phyloP scores from a whole-genome alignment of 35 echinoderm and acorn worm genomes.

The Heliocidaris tuberculata region DNA sequence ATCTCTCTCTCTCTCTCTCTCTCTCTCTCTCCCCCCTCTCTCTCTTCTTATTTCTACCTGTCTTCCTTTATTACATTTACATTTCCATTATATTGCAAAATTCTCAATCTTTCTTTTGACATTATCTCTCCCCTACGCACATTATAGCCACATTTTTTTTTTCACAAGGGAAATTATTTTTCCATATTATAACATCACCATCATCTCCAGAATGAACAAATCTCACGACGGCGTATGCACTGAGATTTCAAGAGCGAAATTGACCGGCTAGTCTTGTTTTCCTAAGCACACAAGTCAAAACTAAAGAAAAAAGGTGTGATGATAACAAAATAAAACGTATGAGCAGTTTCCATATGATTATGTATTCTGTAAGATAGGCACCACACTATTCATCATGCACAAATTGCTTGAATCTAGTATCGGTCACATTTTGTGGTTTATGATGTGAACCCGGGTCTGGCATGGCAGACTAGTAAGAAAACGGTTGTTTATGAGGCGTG shows the following conservation, averaged over 20 bases:
- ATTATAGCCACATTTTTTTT: neutral
- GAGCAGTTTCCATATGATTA: neutral
- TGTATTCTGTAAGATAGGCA: neutral
- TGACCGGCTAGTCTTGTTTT: neutral
- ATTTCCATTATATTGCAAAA: too few relatives aligned
- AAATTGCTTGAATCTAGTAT: neutral
- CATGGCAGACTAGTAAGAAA: neutral
- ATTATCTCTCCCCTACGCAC: neutral
- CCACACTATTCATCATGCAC: neutral
- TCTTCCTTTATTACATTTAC: too few relatives aligned
- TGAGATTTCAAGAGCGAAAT: neutral
- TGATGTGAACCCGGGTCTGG: neutral
- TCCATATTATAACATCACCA: neutral
- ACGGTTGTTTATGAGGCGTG: conserved; percentile 41
- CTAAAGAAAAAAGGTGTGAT: neutral
- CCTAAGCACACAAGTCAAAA: neutral
- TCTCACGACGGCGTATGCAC: neutral
- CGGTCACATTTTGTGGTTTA: neutral
- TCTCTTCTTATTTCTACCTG: too few relatives aligned
- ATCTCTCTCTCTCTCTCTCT: too few relatives aligned
- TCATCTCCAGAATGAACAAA: neutral
- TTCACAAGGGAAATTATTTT: neutral
- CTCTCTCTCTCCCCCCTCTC: too few relatives aligned
- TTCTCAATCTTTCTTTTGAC: too few relatives aligned
- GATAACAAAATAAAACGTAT: neutral